Percentiles rank a stretch among this genome's conserved stretches.
Evolutionary conservation across 1,140 invertebrate genomes (phyloP).

Genomic region (Diorhabda elongata): DNA sequence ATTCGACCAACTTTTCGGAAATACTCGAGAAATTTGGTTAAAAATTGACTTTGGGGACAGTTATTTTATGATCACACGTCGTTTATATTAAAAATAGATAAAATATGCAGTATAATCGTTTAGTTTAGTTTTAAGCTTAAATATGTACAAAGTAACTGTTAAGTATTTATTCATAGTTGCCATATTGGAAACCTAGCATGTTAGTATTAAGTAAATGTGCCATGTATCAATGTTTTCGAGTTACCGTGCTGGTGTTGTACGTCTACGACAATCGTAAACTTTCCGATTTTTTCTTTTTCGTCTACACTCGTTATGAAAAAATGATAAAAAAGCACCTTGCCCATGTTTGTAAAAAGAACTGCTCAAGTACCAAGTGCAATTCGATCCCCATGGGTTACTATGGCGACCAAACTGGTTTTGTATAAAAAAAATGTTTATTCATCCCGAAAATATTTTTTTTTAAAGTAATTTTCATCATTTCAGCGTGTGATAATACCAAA

Average conservation of each 20-base stretch:
- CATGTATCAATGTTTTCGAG: constrained; percentile 13
- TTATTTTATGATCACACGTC: too few relatives aligned
- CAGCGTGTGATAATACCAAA: too few relatives aligned
- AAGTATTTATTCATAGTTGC: constrained; percentile 8
- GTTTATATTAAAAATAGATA: not conserved
- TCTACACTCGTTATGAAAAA: not conserved
- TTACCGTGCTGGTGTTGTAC: constrained; percentile 15
- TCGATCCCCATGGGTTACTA: constrained; percentile 9
- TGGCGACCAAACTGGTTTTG: too few relatives aligned
- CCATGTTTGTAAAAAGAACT: constrained; percentile 22
- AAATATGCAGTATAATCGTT: not conserved
- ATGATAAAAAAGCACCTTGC: constrained; percentile 29
- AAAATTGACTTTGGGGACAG: too few relatives aligned
- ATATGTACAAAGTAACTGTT: constrained; percentile 12
- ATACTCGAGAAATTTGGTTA: too few relatives aligned
- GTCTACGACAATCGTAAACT: not conserved
- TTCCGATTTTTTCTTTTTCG: not conserved
- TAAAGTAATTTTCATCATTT: too few relatives aligned
- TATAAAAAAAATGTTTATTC: too few relatives aligned
- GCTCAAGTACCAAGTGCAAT: constrained; percentile 30
- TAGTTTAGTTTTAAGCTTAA: not conserved
- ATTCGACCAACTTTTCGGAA: too few relatives aligned
- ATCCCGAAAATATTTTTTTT: too few relatives aligned
- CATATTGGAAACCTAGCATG: not conserved
- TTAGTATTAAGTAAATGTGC: constrained; percentile 22